phyloP scores from a whole-genome alignment of 2,888 invertebrate species.

The Myopa testacea region DNA sequence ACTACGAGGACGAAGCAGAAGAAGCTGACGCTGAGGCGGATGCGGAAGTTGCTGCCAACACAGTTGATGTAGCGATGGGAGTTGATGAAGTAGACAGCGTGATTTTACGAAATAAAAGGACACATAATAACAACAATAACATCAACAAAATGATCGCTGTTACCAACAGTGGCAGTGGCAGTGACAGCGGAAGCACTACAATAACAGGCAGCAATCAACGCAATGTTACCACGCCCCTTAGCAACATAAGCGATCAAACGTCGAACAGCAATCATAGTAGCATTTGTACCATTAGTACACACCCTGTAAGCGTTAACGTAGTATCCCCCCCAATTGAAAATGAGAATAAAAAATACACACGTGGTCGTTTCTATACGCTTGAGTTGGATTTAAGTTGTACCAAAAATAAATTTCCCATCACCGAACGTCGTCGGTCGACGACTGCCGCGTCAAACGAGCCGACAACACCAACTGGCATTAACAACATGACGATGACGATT shows the following conservation, averaged over 20 bases:
- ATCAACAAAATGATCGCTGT: not conserved
- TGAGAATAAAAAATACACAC: conserved; percentile 61
- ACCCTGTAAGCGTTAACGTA: conserved; percentile 42
- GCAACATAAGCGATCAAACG: conserved; percentile 50
- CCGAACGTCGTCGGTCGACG: conserved; percentile 58
- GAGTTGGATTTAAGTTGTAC: conserved; percentile 72
- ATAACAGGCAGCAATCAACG: conserved; percentile 32
- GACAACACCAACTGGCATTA: conserved; percentile 43
- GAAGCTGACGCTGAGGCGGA: conserved; percentile 42
- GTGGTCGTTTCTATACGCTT: conserved; percentile 66
- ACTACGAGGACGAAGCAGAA: conserved; percentile 46
- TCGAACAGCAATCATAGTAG: conserved; percentile 51
- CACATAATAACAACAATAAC: conserved; percentile 23
- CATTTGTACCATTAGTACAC: conserved; percentile 51
- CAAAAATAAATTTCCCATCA: conserved; percentile 74
- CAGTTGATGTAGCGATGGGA: conserved; percentile 23
- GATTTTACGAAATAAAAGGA: not conserved
- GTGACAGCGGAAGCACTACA: not conserved
- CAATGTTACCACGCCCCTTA: conserved; percentile 10
- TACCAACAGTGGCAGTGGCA: not conserved
- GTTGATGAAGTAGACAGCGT: conserved; percentile 41
- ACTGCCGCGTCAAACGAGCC: conserved; percentile 13
- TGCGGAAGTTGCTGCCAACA: conserved; percentile 45
- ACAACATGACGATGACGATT: conserved; percentile 35
- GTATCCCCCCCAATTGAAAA: conserved; percentile 53